Conservation (phyloP, 2,888 invertebrate species). For the Epinotia brunnichana region DNA sequence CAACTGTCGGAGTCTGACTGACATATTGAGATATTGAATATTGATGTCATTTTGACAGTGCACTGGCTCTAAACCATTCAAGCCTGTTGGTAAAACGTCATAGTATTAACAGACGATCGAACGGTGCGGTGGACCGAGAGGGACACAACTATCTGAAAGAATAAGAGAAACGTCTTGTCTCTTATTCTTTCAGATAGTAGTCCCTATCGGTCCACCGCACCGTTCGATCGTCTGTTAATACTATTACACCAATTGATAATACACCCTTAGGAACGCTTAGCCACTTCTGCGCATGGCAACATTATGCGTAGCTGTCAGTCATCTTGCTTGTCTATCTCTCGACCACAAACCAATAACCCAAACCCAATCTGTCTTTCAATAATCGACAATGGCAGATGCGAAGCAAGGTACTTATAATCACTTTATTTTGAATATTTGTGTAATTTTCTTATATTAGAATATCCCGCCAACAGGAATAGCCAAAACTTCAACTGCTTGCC, state of each 20-base stretch:
- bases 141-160: too few species aligned
- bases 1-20: conserved; percentile 16
- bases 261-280: background rate
- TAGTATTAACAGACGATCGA: too few species aligned
- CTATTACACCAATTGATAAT: background rate
- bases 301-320: conserved; percentile 35
- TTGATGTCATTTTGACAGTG: conserved; percentile 7
- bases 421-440: conserved; percentile 44
- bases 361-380: conserved; percentile 46
- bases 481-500: background rate
- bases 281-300: conserved; percentile 26
- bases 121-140: too few species aligned
- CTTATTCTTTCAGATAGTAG: too few species aligned
- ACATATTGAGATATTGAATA: background rate
- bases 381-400: conserved; percentile 78
- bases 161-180: too few species aligned
- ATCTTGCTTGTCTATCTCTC: conserved; percentile 4
- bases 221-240: too few species aligned
- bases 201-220: too few species aligned
- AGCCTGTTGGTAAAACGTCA: conserved; percentile 15
- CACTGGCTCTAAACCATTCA: conserved; percentile 1
- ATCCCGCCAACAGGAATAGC: background rate
- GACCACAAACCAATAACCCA: conserved; percentile 27
- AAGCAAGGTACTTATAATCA: conserved; percentile 74
- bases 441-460: background rate